Conservation (phyloP, 1,140 invertebrate species). For the Apis laboriosa region DNA sequence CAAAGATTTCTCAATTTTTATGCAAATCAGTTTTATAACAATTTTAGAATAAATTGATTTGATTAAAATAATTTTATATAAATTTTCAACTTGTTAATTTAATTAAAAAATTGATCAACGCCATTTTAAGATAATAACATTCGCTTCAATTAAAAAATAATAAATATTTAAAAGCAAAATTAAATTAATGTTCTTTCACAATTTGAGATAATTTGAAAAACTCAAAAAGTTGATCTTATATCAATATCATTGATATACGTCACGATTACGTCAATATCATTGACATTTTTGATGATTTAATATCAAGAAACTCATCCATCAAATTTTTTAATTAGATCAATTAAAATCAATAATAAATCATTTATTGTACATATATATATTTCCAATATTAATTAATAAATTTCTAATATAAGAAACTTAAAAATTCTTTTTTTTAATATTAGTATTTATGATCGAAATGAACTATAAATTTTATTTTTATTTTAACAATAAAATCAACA, state of each 20-base stretch:
- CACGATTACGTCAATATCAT: neutral
- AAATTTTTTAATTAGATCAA: constrained; percentile 19
- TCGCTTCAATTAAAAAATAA: neutral
- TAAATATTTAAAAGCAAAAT: neutral
- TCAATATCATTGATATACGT: neutral
- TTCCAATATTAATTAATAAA: neutral
- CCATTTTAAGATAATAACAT: too few species aligned
- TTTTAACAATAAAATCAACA: too few species aligned
- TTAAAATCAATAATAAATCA: constrained; percentile 10
- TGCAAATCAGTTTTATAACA: too few species aligned
- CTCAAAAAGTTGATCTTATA: neutral
- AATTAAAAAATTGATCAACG: too few species aligned
- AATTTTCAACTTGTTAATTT: too few species aligned
- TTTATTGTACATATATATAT: neutral
- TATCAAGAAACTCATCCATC: constrained; percentile 4
- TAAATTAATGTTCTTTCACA: neutral
- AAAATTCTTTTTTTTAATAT: too few species aligned
- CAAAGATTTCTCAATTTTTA: too few species aligned
- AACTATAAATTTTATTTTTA: too few species aligned
- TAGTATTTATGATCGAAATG: too few species aligned
- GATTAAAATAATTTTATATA: too few species aligned
- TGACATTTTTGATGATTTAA: neutral
- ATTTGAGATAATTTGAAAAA: neutral
- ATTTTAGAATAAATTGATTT: too few species aligned
- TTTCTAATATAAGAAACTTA: neutral